A percentile compares a stretch with the other conserved stretches of the same genome.
These are phyloP conservation scores for Azorinus chamasolen DNA, from an alignment of 2,888 invertebrate genomes.

Conservation along the genomic window DNA sequence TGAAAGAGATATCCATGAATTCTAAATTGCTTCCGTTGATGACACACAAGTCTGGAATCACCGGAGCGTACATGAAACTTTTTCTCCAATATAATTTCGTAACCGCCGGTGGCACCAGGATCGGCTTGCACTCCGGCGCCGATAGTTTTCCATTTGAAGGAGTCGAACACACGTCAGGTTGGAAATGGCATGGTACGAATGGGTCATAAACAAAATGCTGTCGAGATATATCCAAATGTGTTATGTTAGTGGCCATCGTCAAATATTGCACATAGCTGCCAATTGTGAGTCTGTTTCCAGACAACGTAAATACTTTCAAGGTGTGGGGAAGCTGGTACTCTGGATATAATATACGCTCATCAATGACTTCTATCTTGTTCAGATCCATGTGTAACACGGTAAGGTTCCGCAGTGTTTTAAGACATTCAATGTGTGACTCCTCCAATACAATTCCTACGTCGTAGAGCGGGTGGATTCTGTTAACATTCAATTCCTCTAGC, in stretches of 20 bases:
- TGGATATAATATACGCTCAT: conserved; percentile 18
- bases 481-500: conserved; percentile 27
- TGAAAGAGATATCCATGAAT: conserved; percentile 47
- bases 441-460: conserved; percentile 31
- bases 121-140: neutral
- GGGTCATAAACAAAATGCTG: conserved; percentile 55
- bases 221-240: conserved; percentile 39
- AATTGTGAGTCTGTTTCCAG: conserved; percentile 46
- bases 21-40: conserved; percentile 22
- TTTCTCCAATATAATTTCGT: conserved; percentile 23
- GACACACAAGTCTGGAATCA: conserved; percentile 3
- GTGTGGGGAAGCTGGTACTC: conserved; percentile 5
- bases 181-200: conserved; percentile 14
- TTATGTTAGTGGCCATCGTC: conserved; percentile 5
- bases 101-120: neutral
- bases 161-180: neutral
- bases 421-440: conserved; percentile 12
- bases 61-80: conserved; percentile 27
- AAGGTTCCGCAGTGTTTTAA: conserved; percentile 34
- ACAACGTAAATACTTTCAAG: conserved; percentile 19
- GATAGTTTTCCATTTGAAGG: neutral
- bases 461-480: conserved; percentile 27
- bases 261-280: conserved; percentile 25
- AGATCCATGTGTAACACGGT: conserved; percentile 42
- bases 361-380: conserved; percentile 58